phyloP scores from a whole-genome alignment of 2,888 invertebrate genomes.

The Nephrotoma flavescens region DNA sequence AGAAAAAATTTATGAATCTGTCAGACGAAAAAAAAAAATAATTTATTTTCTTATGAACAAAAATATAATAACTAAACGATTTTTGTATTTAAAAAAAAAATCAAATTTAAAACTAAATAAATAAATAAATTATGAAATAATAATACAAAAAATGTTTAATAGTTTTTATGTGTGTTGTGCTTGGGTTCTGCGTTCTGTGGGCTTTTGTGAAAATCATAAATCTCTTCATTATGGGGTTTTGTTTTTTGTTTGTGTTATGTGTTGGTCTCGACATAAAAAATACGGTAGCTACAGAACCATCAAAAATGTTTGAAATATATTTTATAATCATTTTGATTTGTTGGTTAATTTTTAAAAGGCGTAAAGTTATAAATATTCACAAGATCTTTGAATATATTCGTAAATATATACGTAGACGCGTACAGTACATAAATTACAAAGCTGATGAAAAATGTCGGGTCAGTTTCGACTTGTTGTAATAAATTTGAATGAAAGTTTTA shows the following conservation, averaged over 20 bases:
- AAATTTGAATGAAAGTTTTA: background rate
- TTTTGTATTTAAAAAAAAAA: background rate
- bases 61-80: background rate
- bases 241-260: background rate
- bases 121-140: background rate
- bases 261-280: background rate
- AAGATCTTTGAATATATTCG: background rate
- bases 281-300: background rate
- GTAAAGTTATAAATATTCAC: background rate
- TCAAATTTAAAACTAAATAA: background rate
- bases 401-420: background rate
- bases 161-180: background rate
- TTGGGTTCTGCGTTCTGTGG: background rate
- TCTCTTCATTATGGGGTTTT: background rate
- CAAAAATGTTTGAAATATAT: background rate
- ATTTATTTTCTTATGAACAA: background rate
- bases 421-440: background rate
- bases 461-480: background rate
- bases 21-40: background rate
- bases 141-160: background rate
- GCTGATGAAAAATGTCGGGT: background rate
- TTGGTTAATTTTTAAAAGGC: background rate
- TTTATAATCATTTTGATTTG: background rate
- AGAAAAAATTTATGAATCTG: background rate
- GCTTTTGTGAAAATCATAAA: background rate